Percentiles rank a stretch among this genome's conserved stretches.
phyloP scores from a whole-genome alignment of 2,888 invertebrate genomes.

The Euplexia lucipara region DNA sequence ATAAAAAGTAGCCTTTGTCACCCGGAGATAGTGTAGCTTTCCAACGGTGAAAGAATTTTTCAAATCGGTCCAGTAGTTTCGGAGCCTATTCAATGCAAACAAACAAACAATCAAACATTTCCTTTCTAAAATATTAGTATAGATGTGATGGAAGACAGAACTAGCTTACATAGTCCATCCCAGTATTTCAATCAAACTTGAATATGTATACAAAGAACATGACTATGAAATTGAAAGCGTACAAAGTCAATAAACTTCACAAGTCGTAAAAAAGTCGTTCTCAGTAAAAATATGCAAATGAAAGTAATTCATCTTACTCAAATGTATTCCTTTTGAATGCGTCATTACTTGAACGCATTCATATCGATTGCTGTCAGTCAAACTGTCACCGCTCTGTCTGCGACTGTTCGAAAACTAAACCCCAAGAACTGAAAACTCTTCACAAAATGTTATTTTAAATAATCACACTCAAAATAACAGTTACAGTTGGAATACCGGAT shows the following conservation, averaged over 20 bases:
- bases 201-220: slow-evolving; percentile 9
- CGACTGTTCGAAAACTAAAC: slow-evolving; percentile 53
- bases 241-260: slow-evolving; percentile 36
- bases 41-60: too few relatives aligned
- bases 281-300: slow-evolving; percentile 44
- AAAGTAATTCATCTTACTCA: slow-evolving; percentile 42
- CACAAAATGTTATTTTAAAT: too few relatives aligned
- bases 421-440: rapidly evolving
- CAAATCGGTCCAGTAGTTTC: too few relatives aligned
- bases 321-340: slow-evolving; percentile 54
- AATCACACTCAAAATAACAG: neutral
- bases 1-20: too few relatives aligned
- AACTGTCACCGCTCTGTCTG: slow-evolving; percentile 62
- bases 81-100: too few relatives aligned
- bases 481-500: neutral
- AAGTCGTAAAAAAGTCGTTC: slow-evolving; percentile 26
- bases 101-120: too few relatives aligned
- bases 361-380: slow-evolving; percentile 63
- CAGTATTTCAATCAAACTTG: too few relatives aligned
- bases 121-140: too few relatives aligned
- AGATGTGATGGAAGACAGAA: too few relatives aligned
- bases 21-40: too few relatives aligned
- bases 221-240: neutral
- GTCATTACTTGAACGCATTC: slow-evolving; percentile 62
- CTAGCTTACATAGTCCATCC: too few relatives aligned